phyloP scores from a whole-genome alignment of 1,140 invertebrate genomes.

The Bradysia coprophila region DNA sequence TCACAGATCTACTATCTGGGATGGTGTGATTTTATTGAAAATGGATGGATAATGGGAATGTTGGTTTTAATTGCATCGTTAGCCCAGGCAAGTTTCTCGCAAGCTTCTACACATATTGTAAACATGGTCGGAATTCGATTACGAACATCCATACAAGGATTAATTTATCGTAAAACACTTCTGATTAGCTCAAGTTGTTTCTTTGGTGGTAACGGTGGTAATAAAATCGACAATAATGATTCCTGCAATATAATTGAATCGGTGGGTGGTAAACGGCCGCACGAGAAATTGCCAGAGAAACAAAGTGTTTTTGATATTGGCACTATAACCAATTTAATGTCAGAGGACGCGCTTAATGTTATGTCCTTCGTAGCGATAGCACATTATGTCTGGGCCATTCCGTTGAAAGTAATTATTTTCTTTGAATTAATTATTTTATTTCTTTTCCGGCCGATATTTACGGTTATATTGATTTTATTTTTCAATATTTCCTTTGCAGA shows the following conservation, averaged over 20 bases:
- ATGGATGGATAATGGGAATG: slow-evolving; percentile 59
- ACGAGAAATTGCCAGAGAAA: not conserved
- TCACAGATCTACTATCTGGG: slow-evolving; percentile 26
- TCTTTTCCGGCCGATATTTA: too few relatives aligned
- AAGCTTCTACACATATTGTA: slow-evolving; percentile 64
- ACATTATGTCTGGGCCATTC: slow-evolving; percentile 74
- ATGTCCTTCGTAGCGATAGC: slow-evolving; percentile 71
- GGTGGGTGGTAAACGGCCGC: not conserved
- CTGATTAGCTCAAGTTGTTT: slow-evolving; percentile 14
- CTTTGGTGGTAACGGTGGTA: not conserved
- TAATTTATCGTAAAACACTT: slow-evolving; percentile 25
- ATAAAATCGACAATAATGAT: not conserved
- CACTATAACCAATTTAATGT: slow-evolving; percentile 61
- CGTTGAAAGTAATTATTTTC: slow-evolving; percentile 48
- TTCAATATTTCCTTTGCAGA: slow-evolving; percentile 30
- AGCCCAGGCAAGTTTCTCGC: slow-evolving; percentile 62
- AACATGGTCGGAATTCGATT: slow-evolving; percentile 63
- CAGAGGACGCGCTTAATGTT: slow-evolving; percentile 62
- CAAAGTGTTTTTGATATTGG: slow-evolving; percentile 34
- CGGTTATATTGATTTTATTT: too few relatives aligned
- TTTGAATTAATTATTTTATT: slow-evolving; percentile 2
- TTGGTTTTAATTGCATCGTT: slow-evolving; percentile 52
- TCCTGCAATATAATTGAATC: slow-evolving; percentile 3
- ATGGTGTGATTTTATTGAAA: slow-evolving; percentile 40
- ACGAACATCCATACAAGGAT: slow-evolving; percentile 57